These are phyloP conservation scores for Psittacula echo DNA, from an alignment of 2,797 vertebrate genomes.

Conservation along the genomic window DNA sequence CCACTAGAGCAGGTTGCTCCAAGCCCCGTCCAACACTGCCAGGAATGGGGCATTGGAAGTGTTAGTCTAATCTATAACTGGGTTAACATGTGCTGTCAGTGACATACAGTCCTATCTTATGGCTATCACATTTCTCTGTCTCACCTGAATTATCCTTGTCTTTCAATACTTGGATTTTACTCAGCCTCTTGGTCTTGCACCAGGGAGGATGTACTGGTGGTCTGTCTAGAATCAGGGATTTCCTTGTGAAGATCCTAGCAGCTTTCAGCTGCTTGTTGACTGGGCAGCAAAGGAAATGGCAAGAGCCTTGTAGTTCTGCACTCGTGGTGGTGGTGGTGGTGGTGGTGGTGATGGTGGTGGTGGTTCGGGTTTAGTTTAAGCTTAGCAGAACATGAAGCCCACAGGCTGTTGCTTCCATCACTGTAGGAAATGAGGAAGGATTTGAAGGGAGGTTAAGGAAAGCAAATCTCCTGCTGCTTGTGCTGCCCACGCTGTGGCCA, in stretches of 20 bases:
- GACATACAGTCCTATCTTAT: fast-evolving
- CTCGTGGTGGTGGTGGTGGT: not conserved
- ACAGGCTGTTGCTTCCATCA: not conserved
- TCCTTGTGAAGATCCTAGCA: not conserved
- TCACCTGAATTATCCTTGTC: not conserved
- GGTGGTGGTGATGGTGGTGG: too few species aligned
- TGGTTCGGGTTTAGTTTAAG: not conserved
- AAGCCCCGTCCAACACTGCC: not conserved
- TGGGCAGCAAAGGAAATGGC: not conserved
- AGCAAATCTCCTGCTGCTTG: not conserved
- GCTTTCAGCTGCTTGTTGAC: not conserved
- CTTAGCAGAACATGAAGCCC: not conserved
- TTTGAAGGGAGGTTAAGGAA: not conserved
- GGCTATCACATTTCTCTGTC: not conserved
- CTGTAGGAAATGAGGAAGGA: not conserved
- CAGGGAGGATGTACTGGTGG: fast-evolving
- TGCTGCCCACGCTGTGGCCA: not conserved
- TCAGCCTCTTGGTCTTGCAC: not conserved
- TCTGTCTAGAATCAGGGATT: not conserved
- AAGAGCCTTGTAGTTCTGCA: fast-evolving
- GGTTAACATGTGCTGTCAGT: fast-evolving
- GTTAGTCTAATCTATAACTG: not conserved
- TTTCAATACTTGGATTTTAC: not conserved
- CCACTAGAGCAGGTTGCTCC: not conserved
- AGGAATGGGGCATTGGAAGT: not conserved